Conservation (phyloP, 2,113 vertebrate genomes). For the Albula glossodonta region DNA sequence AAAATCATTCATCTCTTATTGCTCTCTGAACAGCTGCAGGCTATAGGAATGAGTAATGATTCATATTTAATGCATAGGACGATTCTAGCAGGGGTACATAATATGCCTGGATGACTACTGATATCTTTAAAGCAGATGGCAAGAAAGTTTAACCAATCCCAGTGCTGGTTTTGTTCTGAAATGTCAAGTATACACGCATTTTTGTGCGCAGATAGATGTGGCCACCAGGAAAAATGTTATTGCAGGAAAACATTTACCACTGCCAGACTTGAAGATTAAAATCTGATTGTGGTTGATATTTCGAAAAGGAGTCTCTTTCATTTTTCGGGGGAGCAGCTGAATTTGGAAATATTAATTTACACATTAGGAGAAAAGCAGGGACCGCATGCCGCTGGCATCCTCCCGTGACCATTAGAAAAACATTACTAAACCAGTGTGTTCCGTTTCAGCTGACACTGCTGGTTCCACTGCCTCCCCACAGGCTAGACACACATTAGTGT, state of each 20-base stretch:
- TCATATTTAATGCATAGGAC: conserved; percentile 30
- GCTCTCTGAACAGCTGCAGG: background rate
- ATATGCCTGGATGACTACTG: background rate
- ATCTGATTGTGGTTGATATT: background rate
- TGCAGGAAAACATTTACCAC: background rate
- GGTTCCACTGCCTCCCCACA: too few species aligned
- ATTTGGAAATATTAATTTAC: background rate
- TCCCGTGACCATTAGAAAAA: too few species aligned
- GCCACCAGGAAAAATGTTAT: background rate
- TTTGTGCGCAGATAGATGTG: too few species aligned
- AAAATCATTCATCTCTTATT: conserved; percentile 15
- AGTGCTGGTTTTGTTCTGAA: background rate
- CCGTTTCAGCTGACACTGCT: too few species aligned
- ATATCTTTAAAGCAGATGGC: background rate
- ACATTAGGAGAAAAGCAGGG: too few species aligned
- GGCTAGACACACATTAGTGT: too few species aligned
- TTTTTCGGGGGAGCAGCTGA: background rate
- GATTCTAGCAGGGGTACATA: background rate
- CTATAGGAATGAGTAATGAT: conserved; percentile 4
- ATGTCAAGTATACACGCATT: too few species aligned
- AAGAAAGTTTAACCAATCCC: background rate
- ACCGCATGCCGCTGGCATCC: too few species aligned
- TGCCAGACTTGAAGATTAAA: background rate
- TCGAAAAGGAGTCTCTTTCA: background rate
- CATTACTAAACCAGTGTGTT: too few species aligned